These are phyloP conservation scores for Agrochola litura DNA, from an alignment of 2,888 invertebrate genomes.

Conservation along the genomic window DNA sequence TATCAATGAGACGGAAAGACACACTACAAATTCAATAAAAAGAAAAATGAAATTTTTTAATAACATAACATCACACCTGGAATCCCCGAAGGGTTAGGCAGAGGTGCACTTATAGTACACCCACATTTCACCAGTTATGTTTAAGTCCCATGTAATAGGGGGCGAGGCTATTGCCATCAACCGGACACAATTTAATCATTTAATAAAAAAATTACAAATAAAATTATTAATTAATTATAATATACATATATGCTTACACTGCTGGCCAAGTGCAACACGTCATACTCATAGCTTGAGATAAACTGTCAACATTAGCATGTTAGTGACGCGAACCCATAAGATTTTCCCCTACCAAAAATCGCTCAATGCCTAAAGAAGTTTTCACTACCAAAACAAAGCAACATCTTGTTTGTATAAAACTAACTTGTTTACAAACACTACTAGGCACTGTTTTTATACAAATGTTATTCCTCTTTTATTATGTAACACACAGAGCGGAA, in stretches of 20 bases:
- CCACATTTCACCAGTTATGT: no score
- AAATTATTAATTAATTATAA: no score
- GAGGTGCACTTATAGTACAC: no score
- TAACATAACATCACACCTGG: no score
- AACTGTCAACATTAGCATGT: not conserved
- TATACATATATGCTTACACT: no score
- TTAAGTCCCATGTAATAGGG: no score
- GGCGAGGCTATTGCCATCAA: no score
- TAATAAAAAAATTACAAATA: no score
- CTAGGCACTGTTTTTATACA: slow-evolving; percentile 1
- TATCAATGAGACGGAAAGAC: not conserved
- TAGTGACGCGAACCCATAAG: not conserved
- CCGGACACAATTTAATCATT: no score
- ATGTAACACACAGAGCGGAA: not conserved
- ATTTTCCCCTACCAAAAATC: not conserved
- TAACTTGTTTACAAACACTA: slow-evolving; percentile 18
- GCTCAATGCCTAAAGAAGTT: not conserved
- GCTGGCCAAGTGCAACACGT: not conserved
- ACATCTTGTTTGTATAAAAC: slow-evolving; percentile 3
- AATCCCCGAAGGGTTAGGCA: no score
- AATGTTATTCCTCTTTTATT: not conserved
- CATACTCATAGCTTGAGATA: not conserved
- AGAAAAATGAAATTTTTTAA: no score
- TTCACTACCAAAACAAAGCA: not conserved
- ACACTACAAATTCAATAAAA: not conserved